Conservation (phyloP, 2,797 vertebrate species). For the Onychomys arenicola region DNA sequence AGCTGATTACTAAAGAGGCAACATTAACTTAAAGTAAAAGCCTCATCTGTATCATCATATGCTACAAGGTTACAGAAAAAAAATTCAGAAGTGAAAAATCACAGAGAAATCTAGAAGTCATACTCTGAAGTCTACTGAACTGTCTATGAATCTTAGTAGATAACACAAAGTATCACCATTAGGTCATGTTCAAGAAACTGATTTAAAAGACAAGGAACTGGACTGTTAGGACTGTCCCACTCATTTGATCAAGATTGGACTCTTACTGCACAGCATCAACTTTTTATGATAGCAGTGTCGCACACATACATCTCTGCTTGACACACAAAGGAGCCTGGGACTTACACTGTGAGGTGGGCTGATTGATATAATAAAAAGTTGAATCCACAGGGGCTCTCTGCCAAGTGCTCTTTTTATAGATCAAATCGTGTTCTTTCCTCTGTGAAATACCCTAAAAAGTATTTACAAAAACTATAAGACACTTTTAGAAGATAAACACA, state of each 20-base stretch:
- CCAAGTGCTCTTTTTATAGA: not conserved
- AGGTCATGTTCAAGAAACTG: constrained; percentile 3
- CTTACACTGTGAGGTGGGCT: not conserved
- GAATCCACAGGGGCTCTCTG: not conserved
- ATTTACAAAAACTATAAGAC: not conserved
- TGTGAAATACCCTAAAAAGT: constrained; percentile 34
- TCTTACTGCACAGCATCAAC: not conserved
- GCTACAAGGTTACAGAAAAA: not conserved
- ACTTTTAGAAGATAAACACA: not conserved
- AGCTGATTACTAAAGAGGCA: constrained; percentile 19
- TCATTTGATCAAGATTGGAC: not conserved
- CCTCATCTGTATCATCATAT: not conserved
- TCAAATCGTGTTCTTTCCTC: not conserved
- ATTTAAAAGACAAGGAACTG: not conserved
- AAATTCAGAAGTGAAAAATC: not conserved
- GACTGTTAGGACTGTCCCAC: not conserved
- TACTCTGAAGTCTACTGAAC: not conserved
- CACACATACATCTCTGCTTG: not conserved
- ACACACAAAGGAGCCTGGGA: not conserved
- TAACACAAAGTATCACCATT: not conserved
- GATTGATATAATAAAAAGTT: not conserved
- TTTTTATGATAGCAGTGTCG: not conserved
- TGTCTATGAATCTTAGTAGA: not conserved
- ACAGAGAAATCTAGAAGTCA: constrained; percentile 29
- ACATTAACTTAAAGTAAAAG: constrained; percentile 35